Percentiles rank a stretch among this genome's conserved stretches.
These are phyloP conservation scores for Micropterix aruncella DNA, from an alignment of 2,888 invertebrate genomes.

Conservation along the genomic window DNA sequence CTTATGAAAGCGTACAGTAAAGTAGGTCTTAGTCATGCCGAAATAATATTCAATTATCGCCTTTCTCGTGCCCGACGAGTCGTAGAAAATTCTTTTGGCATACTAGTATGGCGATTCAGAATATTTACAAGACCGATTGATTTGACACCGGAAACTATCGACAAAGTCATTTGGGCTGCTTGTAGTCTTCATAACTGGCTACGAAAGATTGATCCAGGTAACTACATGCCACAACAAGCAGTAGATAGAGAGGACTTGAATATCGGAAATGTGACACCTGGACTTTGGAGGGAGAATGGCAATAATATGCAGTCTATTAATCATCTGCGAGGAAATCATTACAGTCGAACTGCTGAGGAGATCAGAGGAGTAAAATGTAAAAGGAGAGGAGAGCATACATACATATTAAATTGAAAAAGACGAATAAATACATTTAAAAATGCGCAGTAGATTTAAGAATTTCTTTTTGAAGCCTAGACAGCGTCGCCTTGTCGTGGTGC, in stretches of 20 bases:
- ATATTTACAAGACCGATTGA: background rate
- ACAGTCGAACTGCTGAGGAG: constrained; percentile 8
- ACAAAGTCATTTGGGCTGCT: background rate
- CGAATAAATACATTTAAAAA: no score
- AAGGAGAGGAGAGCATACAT: no score
- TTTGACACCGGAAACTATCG: background rate
- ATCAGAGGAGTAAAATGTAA: constrained; percentile 7
- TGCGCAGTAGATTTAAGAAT: no score
- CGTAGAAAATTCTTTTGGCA: background rate
- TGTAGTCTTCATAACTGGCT: constrained; percentile 1
- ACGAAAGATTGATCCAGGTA: background rate
- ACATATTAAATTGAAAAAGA: no score
- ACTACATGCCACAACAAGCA: constrained; percentile 1
- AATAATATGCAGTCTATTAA: constrained; percentile 9
- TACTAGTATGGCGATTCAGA: background rate
- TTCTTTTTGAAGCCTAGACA: no score
- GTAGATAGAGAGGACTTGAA: constrained; percentile 10
- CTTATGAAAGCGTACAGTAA: background rate
- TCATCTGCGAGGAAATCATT: constrained; percentile 8
- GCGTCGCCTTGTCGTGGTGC: no score
- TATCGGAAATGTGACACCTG: constrained; percentile 8
- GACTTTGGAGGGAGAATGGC: no score
- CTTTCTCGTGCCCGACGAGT: background rate
- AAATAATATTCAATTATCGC: background rate
- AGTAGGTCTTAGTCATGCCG: background rate